Percentiles rank a stretch among this genome's conserved stretches.
phyloP scores from a whole-genome alignment of 2,113 vertebrate genomes.

The Xyrauchen texanus region DNA sequence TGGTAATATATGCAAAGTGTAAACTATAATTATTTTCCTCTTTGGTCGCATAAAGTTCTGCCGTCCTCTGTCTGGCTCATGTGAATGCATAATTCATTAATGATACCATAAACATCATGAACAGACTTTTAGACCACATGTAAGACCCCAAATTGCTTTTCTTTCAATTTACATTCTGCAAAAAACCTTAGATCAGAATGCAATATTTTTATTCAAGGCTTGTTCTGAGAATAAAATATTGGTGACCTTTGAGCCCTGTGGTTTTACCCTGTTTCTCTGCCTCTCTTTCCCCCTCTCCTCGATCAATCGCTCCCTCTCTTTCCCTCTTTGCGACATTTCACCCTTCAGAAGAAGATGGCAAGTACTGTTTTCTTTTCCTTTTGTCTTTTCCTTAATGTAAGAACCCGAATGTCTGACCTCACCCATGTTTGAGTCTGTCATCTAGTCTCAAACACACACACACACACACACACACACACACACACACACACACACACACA shows the following conservation, averaged over 20 bases:
- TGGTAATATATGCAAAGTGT: neutral
- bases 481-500: no score
- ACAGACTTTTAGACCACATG: slow-evolving; percentile 50
- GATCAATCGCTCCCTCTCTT: slow-evolving; percentile 59
- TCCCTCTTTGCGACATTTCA: slow-evolving; percentile 69
- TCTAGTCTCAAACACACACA: neutral
- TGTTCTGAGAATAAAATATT: slow-evolving; percentile 79
- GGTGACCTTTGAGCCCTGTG: slow-evolving; percentile 72
- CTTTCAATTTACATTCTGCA: slow-evolving; percentile 62
- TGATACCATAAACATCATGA: slow-evolving; percentile 30
- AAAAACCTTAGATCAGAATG: slow-evolving; percentile 58
- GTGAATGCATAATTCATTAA: slow-evolving; percentile 54
- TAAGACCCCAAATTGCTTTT: slow-evolving; percentile 51
- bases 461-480: neutral
- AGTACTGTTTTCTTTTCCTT: slow-evolving; percentile 66
- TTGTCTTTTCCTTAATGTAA: slow-evolving; percentile 56
- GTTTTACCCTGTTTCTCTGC: slow-evolving; percentile 71
- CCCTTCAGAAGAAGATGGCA: slow-evolving; percentile 74
- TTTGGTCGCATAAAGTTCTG: neutral
- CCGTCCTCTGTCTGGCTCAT: slow-evolving; percentile 19
- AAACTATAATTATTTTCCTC: neutral
- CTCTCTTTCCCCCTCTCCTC: slow-evolving; percentile 52
- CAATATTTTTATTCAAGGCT: slow-evolving; percentile 82
- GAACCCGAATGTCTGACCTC: slow-evolving; percentile 37
- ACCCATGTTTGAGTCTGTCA: no score